phyloP scores from a whole-genome alignment of 1,140 invertebrate species.

The Acromyrmex heyeri region DNA sequence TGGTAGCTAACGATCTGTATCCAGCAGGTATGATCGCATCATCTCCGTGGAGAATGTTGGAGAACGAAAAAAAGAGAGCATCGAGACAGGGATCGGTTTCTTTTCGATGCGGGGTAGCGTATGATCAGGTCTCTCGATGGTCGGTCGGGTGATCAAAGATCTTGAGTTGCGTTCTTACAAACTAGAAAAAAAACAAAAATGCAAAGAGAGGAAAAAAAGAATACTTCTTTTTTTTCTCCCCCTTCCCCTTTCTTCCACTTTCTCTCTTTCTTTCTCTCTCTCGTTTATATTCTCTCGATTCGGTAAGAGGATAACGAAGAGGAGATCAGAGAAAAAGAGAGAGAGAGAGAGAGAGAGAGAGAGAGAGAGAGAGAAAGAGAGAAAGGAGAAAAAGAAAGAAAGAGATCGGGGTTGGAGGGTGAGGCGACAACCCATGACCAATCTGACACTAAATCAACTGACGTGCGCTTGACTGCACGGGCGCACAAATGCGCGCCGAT shows the following conservation, averaged over 20 bases:
- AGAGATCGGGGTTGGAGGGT: slow-evolving; percentile 70
- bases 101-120: slow-evolving; percentile 74
- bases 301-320: slow-evolving; percentile 33
- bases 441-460: slow-evolving; percentile 84
- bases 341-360: slow-evolving; percentile 54
- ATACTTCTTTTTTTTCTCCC: not conserved
- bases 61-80: slow-evolving; percentile 44
- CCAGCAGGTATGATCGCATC: slow-evolving; percentile 42
- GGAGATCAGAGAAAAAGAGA: slow-evolving; percentile 31
- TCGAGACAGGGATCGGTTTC: slow-evolving; percentile 77
- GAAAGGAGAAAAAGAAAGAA: slow-evolving; percentile 51
- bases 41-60: slow-evolving; percentile 23
- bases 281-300: not conserved
- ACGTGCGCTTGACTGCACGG: slow-evolving; percentile 74
- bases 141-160: slow-evolving; percentile 81
- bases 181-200: slow-evolving; percentile 60
- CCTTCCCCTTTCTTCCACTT: not conserved
- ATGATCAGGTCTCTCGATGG: slow-evolving; percentile 80
- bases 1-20: slow-evolving; percentile 69
- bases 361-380: slow-evolving; percentile 9
- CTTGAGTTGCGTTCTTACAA: slow-evolving; percentile 70
- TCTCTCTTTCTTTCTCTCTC: slow-evolving; percentile 12
- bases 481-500: slow-evolving; percentile 59
- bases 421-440: slow-evolving; percentile 84
- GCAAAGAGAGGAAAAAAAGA: slow-evolving; percentile 26